phyloP scores from a whole-genome alignment of 2,797 vertebrate genomes.

The Gorsachius magnificus region DNA sequence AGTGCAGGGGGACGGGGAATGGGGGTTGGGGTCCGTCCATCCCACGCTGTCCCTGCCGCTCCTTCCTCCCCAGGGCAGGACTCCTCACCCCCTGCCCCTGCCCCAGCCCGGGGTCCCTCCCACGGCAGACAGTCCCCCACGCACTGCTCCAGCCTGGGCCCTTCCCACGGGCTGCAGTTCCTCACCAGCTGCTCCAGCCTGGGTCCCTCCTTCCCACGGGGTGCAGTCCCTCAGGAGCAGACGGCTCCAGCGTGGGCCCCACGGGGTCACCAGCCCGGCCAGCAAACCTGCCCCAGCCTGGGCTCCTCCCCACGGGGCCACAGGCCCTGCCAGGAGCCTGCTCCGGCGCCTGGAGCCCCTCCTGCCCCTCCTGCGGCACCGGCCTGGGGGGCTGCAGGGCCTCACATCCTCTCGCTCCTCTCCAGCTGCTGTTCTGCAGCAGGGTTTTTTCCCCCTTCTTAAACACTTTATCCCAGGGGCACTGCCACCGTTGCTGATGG shows the following conservation, averaged over 20 bases:
- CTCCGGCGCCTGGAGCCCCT: background rate
- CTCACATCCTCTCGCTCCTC: background rate
- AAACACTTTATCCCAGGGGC: background rate
- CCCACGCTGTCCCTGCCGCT: accelerated
- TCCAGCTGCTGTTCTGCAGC: background rate
- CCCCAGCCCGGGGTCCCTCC: too few relatives aligned
- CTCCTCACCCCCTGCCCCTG: too few relatives aligned
- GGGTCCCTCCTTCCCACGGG: too few relatives aligned
- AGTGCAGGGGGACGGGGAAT: background rate
- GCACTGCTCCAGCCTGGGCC: too few relatives aligned
- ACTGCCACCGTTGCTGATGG: background rate
- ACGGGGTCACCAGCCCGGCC: too few relatives aligned
- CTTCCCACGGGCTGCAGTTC: background rate
- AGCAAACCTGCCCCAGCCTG: too few relatives aligned
- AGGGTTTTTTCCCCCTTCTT: background rate
- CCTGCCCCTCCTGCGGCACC: background rate
- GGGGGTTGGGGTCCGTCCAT: background rate
- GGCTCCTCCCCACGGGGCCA: background rate
- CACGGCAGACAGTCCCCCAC: too few relatives aligned
- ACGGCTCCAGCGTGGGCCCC: background rate
- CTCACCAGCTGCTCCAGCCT: background rate
- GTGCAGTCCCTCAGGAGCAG: too few relatives aligned
- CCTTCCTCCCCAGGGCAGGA: background rate
- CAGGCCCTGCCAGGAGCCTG: background rate
- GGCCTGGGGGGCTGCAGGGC: background rate